Conservation (phyloP, 2,797 vertebrate genomes). For the Sebastolobus alascanus region DNA sequence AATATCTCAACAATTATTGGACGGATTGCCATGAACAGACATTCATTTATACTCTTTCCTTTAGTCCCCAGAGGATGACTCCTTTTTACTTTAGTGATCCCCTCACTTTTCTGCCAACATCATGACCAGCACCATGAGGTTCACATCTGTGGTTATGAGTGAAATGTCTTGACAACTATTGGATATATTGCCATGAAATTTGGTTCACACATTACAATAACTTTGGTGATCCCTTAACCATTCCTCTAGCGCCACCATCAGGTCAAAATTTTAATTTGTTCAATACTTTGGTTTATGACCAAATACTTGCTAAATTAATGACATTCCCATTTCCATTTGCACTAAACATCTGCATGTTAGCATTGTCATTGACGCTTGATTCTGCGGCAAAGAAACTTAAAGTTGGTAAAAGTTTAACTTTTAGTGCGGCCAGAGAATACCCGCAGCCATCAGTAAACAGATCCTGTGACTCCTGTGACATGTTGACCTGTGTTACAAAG, state of each 20-base stretch:
- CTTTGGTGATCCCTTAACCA: too few relatives aligned
- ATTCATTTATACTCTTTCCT: neutral
- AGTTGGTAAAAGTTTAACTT: too few relatives aligned
- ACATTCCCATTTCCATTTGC: too few relatives aligned
- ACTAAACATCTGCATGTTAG: neutral
- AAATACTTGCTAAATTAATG: too few relatives aligned
- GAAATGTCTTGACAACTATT: neutral
- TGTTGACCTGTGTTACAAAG: too few relatives aligned
- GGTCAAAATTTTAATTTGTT: neutral
- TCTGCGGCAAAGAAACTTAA: too few relatives aligned
- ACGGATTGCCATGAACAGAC: neutral
- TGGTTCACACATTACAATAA: neutral
- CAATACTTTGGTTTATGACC: neutral
- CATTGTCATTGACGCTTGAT: too few relatives aligned
- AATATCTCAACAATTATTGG: neutral
- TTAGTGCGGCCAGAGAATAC: too few relatives aligned
- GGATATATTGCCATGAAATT: neutral
- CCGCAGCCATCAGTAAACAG: too few relatives aligned
- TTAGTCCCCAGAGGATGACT: neutral
- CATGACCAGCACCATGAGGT: neutral
- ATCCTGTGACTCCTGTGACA: too few relatives aligned
- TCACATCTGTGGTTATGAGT: conserved; percentile 4
- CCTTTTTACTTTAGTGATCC: neutral
- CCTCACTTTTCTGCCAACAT: neutral
- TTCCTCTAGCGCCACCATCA: too few relatives aligned